A percentile compares a stretch with the other conserved stretches of the same genome.
Conservation (phyloP, 2,888 invertebrate genomes). For the Dynastes grantii region DNA sequence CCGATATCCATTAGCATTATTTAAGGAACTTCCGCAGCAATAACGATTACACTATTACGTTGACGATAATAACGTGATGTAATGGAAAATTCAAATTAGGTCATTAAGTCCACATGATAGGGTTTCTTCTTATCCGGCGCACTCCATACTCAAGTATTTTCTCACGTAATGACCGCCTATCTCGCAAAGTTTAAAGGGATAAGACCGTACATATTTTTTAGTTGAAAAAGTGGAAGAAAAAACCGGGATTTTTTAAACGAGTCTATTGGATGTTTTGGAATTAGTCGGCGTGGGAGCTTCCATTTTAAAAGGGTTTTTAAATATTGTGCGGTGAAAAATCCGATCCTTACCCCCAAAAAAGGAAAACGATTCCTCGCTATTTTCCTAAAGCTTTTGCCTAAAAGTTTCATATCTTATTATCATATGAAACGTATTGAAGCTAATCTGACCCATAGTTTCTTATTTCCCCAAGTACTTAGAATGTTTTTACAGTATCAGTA, state of each 20-base stretch:
- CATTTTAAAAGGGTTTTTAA: constrained; percentile 34
- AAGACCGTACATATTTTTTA: constrained; percentile 45
- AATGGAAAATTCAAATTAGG: constrained; percentile 50
- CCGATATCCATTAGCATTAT: constrained; percentile 45
- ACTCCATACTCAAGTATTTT: constrained; percentile 45
- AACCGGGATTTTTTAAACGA: constrained; percentile 42
- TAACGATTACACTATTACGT: constrained; percentile 43
- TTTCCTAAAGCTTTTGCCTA: background rate
- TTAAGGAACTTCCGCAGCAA: constrained; percentile 41
- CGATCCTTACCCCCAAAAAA: background rate
- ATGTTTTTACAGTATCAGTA: too few species aligned
- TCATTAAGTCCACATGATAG: constrained; percentile 48
- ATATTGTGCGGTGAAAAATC: constrained; percentile 6
- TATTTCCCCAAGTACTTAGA: too few species aligned
- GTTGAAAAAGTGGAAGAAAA: constrained; percentile 43
- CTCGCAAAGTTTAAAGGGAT: constrained; percentile 42
- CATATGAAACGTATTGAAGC: too few species aligned
- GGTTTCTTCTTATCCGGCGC: constrained; percentile 40
- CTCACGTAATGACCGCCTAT: constrained; percentile 46
- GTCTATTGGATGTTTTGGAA: constrained; percentile 25
- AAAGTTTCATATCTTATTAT: too few species aligned
- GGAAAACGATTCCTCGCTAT: background rate
- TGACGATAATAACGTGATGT: constrained; percentile 47
- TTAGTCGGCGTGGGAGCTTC: constrained; percentile 24
- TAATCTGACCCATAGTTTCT: too few species aligned